Percentiles rank a stretch among this genome's conserved stretches.
Conservation (phyloP, 2,797 vertebrate species). For the Cetoscarus ocellatus region DNA sequence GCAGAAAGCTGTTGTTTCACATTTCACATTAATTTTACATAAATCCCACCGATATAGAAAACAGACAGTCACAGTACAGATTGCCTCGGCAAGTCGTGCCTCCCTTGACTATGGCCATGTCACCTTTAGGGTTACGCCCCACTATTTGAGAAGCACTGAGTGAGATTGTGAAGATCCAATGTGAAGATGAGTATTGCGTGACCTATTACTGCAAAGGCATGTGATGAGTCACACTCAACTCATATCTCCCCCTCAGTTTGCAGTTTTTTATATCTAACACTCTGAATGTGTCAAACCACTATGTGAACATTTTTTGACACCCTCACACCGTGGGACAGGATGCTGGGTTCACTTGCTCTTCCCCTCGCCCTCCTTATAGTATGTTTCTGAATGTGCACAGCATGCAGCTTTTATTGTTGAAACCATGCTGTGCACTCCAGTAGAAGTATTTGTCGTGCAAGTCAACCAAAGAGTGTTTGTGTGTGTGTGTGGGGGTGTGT, state of each 20-base stretch:
- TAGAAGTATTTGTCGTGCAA: not conserved
- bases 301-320: constrained; percentile 4
- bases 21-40: no score
- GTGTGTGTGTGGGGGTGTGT: no score
- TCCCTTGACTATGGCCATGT: no score
- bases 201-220: not conserved
- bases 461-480: not conserved
- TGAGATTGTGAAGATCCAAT: no score
- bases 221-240: not conserved
- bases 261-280: not conserved
- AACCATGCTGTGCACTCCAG: constrained; percentile 1
- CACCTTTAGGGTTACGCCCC: no score
- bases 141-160: no score
- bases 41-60: no score
- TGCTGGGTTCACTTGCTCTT: constrained; percentile 3
- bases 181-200: no score
- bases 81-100: no score
- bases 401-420: constrained; percentile 14
- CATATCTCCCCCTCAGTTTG: not conserved
- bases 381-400: constrained; percentile 12
- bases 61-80: no score
- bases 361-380: not conserved
- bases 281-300: constrained; percentile 8
- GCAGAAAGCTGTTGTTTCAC: no score
- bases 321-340: constrained; percentile 36